Evolutionary conservation across 2,888 invertebrate species (phyloP).

Genomic region (Blastobasis lacticolella): DNA sequence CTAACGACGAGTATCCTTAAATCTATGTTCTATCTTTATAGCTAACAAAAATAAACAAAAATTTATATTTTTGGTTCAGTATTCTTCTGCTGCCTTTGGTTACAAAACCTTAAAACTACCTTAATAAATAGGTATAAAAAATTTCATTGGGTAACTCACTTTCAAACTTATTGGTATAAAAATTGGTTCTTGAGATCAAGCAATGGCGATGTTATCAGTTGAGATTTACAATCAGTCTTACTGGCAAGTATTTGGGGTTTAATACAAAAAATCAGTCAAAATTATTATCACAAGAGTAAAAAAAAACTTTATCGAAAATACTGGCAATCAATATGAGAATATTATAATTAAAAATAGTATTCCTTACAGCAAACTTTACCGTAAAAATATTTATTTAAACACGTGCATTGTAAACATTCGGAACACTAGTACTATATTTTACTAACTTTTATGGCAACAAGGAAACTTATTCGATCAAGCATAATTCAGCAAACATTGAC

Average conservation of each 20-base stretch:
- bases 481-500: too few relatives aligned
- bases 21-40: too few relatives aligned
- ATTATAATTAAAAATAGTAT: neutral
- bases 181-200: slow-evolving; percentile 8
- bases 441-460: too few relatives aligned
- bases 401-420: too few relatives aligned
- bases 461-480: too few relatives aligned
- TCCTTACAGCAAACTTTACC: neutral
- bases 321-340: neutral
- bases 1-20: too few relatives aligned
- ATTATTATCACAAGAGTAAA: slow-evolving; percentile 5
- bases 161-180: neutral
- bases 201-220: slow-evolving; percentile 3
- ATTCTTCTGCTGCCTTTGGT: too few relatives aligned
- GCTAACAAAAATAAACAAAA: too few relatives aligned
- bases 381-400: too few relatives aligned
- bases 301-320: neutral
- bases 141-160: slow-evolving; percentile 2
- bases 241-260: slow-evolving; percentile 1
- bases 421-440: too few relatives aligned
- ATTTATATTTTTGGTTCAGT: too few relatives aligned
- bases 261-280: slow-evolving; percentile 10
- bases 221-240: slow-evolving; percentile 8
- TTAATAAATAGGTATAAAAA: slow-evolving; percentile 4
- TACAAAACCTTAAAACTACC: neutral